These are phyloP conservation scores for Ellobium chinense DNA, from an alignment of 2,888 invertebrate genomes.

Conservation along the genomic window DNA sequence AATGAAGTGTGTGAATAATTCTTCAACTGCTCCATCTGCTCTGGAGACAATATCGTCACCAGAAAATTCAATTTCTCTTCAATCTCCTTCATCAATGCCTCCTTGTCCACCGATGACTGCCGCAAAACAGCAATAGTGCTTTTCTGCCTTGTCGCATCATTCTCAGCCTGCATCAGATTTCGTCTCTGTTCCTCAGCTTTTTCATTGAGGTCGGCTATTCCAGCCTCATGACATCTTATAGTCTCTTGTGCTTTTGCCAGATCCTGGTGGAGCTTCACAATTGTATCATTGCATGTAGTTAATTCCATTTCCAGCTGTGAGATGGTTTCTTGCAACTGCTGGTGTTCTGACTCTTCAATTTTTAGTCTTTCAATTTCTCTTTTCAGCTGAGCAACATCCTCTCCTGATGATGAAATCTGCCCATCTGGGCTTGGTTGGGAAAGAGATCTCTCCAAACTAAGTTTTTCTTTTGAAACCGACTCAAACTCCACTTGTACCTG, in stretches of 20 bases:
- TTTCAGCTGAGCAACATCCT: slow-evolving; percentile 5
- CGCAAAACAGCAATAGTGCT: slow-evolving; percentile 53
- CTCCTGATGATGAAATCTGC: not conserved
- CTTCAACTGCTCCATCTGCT: slow-evolving; percentile 48
- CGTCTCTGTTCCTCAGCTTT: slow-evolving; percentile 50
- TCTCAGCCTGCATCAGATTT: slow-evolving; percentile 48
- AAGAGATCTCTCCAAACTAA: not conserved
- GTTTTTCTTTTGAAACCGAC: not conserved
- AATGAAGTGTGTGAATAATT: slow-evolving; percentile 27
- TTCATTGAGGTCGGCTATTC: slow-evolving; percentile 58
- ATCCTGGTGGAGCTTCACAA: slow-evolving; percentile 55
- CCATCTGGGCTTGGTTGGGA: not conserved
- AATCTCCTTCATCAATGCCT: slow-evolving; percentile 55
- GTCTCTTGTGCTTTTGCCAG: slow-evolving; percentile 47
- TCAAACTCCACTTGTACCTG: not conserved
- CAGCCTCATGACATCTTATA: slow-evolving; percentile 52
- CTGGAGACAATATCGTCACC: slow-evolving; percentile 41
- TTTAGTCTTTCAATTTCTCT: slow-evolving; percentile 29
- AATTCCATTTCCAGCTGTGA: slow-evolving; percentile 47
- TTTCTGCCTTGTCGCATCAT: slow-evolving; percentile 52
- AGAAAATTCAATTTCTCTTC: slow-evolving; percentile 56
- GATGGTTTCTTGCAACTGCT: slow-evolving; percentile 20
- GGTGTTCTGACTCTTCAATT: slow-evolving; percentile 48
- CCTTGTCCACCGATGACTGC: slow-evolving; percentile 56
- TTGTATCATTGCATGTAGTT: slow-evolving; percentile 35